Conservation (phyloP, 2,888 invertebrate genomes). For the Xestia sexstrigata region DNA sequence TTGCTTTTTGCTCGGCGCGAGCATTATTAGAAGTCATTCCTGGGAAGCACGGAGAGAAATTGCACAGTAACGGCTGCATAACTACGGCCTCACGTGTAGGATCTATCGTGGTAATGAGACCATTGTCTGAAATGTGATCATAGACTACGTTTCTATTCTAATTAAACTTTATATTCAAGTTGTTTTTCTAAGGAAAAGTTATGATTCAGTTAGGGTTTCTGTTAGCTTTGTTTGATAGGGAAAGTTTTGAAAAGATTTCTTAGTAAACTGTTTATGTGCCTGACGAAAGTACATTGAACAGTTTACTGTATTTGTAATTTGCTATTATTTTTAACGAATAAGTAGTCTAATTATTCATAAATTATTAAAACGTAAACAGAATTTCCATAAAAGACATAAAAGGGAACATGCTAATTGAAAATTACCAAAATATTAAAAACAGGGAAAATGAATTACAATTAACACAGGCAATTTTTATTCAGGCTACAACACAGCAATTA, state of each 20-base stretch:
- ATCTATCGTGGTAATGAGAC: conserved; percentile 73
- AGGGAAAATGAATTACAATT: conserved; percentile 39
- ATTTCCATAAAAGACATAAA: conserved; percentile 11
- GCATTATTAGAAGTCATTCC: conserved; percentile 82
- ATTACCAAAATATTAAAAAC: conserved; percentile 34
- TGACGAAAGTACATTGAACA: not conserved
- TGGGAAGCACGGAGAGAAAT: conserved; percentile 72
- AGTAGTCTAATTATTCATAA: not conserved
- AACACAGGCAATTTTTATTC: conserved; percentile 54
- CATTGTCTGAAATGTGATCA: conserved; percentile 66
- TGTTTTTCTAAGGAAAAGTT: conserved; percentile 40
- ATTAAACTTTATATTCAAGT: conserved; percentile 61
- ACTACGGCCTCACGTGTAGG: conserved; percentile 58
- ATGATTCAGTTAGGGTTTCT: conserved; percentile 24
- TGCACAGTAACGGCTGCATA: conserved; percentile 75
- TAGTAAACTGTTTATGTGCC: not conserved
- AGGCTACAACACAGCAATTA: conserved; percentile 61
- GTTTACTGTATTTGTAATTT: not conserved
- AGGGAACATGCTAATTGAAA: conserved; percentile 19
- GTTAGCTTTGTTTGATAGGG: conserved; percentile 14
- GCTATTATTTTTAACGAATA: not conserved
- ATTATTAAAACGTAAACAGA: no score
- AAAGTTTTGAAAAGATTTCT: conserved; percentile 20
- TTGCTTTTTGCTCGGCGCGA: conserved; percentile 77
- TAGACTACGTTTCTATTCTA: conserved; percentile 60